Evolutionary conservation across 2,113 vertebrate genomes (phyloP).

Genomic region (Myiozetetes cayanensis): DNA sequence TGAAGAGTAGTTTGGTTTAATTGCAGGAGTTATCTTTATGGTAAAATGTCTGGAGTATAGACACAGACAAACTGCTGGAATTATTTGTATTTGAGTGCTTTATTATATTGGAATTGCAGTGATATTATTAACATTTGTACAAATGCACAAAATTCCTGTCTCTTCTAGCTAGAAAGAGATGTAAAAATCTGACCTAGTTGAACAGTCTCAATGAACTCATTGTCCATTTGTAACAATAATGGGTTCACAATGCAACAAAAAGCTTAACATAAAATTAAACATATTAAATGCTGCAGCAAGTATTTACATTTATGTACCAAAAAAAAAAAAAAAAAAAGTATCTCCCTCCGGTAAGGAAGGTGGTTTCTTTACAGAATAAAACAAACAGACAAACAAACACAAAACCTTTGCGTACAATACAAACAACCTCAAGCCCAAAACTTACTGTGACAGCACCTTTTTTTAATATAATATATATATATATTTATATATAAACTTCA

Average conservation of each 20-base stretch:
- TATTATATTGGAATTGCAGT: constrained; percentile 97
- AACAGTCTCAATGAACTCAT: constrained; percentile 87
- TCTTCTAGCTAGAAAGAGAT: constrained; percentile 86
- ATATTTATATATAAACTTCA: constrained; percentile 61
- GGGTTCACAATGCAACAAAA: constrained; percentile 84
- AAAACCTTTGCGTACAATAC: constrained; percentile 77
- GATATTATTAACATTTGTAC: constrained; percentile 98
- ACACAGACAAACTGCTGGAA: background rate
- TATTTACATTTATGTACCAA: constrained; percentile 97
- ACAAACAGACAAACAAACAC: constrained; percentile 76
- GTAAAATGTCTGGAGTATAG: background rate
- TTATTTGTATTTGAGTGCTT: constrained; percentile 87
- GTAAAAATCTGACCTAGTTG: constrained; percentile 90
- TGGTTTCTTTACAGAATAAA: constrained; percentile 87
- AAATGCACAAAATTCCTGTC: constrained; percentile 88
- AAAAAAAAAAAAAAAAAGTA: constrained; percentile 49
- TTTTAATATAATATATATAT: constrained; percentile 53
- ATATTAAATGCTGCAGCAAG: constrained; percentile 89
- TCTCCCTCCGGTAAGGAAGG: constrained; percentile 93
- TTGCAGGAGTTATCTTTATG: fast-evolving
- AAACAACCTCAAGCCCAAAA: constrained; percentile 74
- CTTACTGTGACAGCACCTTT: constrained; percentile 77
- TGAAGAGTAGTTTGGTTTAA: background rate
- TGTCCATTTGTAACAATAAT: constrained; percentile 85
- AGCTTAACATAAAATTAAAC: constrained; percentile 85